These are phyloP conservation scores for Otocyon megalotis DNA, from an alignment of 2,113 vertebrate species.

Conservation along the genomic window DNA sequence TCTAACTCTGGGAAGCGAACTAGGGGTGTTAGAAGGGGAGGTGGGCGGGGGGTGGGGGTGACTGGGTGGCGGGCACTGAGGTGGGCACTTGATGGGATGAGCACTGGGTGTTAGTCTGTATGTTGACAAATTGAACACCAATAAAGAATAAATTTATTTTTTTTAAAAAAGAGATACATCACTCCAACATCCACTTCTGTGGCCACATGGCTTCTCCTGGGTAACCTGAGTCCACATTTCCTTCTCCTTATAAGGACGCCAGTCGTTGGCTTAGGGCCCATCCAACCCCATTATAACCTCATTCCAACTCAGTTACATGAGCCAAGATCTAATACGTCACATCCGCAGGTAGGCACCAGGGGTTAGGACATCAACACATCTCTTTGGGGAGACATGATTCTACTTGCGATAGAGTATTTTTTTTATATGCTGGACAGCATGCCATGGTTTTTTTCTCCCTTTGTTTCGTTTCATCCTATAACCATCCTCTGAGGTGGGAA, in stretches of 20 bases:
- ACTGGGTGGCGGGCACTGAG: no score
- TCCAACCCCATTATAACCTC: rapidly evolving
- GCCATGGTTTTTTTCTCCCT: rapidly evolving
- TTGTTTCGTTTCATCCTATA: not conserved
- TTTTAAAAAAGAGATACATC: rapidly evolving
- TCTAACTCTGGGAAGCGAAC: no score
- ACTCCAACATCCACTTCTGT: rapidly evolving
- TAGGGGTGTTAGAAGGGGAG: no score
- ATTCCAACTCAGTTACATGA: not conserved
- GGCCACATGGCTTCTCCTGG: not conserved
- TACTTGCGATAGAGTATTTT: not conserved
- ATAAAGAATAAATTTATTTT: no score
- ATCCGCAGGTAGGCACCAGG: no score
- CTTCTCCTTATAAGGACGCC: not conserved
- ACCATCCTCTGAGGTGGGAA: not conserved
- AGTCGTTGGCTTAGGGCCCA: not conserved
- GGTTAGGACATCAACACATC: rapidly evolving
- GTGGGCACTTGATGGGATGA: no score
- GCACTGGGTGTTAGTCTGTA: no score
- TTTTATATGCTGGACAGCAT: not conserved
- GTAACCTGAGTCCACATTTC: rapidly evolving
- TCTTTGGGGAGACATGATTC: not conserved
- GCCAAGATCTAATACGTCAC: not conserved
- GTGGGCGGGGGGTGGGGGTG: no score
- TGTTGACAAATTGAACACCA: no score